Evolutionary conservation across 2,797 vertebrate species (phyloP), one percentile per base, ranked within the genome.

Genomic region (Gallirallus australis): DNA sequence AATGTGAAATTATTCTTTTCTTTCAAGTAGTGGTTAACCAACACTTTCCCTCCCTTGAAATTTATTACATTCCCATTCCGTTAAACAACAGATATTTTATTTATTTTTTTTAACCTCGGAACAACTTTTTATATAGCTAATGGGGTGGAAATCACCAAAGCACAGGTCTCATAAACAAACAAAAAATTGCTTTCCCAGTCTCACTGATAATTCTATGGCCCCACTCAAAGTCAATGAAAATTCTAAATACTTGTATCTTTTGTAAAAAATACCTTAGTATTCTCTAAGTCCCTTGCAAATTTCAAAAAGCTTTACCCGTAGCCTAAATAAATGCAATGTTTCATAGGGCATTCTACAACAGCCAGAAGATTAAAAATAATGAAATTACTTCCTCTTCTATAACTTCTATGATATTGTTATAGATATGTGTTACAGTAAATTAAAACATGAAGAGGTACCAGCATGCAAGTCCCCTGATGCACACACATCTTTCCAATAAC

Each of bases 341-440:
- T 93, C 59, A 61, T 2, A 70, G 3, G 9, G 4, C 8, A 75
- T 86, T 71, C 53, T 25, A 75, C 45, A 81, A 64, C 12, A 69
- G 31, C 24, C 40, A 73, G 40, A 60, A 65, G 39, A 85, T 39
- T 27, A 56, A 84, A 90, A 77, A 60, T 31, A 61, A 63, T 10
- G 60, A 66, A 76, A 75, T n/a, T 35, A 21, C 16, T 56, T 65
- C 72, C 50, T 81, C 47, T 93, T 84, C 48, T 82, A 19, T 64
- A 90, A 84, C 31, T 37, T 84, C 65, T 65, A 33, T 75, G 30
- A 31, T 70, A 64, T 72, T 24, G 10, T 39, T 84, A 53, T 15
- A 82, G 23, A 37, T 69, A 59, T 4, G 35, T 89, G 75, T 93
- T 48, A 89, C 28, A 89, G n/a, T 53, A 93, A 94, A 93, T 77